Conservation (phyloP, 2,888 invertebrate genomes). For the Rotaria magnacalcarata region DNA sequence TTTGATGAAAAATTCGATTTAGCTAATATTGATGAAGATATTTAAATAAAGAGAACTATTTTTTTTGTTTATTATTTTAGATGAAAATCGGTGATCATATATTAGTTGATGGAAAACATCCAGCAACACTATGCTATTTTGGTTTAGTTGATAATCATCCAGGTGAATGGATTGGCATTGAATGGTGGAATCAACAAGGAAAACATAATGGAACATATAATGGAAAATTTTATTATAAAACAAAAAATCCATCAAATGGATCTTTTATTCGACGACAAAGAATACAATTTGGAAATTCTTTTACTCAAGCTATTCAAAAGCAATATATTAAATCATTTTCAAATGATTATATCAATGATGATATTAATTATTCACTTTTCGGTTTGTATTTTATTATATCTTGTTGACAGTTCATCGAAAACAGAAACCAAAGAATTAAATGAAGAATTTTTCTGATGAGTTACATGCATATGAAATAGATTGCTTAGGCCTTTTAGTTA, state of each 20-base stretch:
- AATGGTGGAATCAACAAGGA: constrained; percentile 1
- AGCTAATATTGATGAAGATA: constrained; percentile 24
- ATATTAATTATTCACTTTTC: neutral
- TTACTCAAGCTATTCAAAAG: neutral
- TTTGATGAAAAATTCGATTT: constrained; percentile 1
- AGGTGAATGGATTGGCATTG: neutral
- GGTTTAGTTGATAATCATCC: neutral
- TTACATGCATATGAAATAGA: no score
- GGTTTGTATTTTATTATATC: no score
- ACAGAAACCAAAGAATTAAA: no score
- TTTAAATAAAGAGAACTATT: neutral
- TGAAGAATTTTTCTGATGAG: no score
- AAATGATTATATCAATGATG: neutral
- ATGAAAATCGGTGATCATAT: constrained; percentile 3
- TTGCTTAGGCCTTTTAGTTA: no score
- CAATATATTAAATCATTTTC: neutral
- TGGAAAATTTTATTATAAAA: neutral
- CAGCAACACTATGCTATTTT: neutral
- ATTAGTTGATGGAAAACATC: neutral
- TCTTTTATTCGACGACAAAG: neutral
- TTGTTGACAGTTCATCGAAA: no score
- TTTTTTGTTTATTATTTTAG: neutral
- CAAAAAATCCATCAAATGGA: neutral
- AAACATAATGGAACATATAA: neutral
- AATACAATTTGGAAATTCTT: neutral